phyloP scores from a whole-genome alignment of 53 echinoderm and acorn worm genomes.

The Patiria pectinifera region DNA sequence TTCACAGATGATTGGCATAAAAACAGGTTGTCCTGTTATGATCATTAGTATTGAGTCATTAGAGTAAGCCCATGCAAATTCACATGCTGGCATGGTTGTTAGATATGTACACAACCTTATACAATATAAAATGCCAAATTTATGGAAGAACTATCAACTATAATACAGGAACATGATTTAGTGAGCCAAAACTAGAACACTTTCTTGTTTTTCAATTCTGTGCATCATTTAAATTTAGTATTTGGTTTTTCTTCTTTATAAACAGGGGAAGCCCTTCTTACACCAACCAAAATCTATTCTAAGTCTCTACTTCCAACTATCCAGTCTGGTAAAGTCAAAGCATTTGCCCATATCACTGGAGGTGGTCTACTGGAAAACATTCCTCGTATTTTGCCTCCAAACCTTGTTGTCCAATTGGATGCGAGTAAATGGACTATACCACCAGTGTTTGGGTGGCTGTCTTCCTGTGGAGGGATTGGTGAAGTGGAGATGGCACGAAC shows the following conservation, averaged over 20 bases:
- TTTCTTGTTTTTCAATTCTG: background rate
- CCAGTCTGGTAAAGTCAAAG: conserved; percentile 82
- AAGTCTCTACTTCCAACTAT: conserved; percentile 89
- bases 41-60: too few relatives aligned
- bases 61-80: too few relatives aligned
- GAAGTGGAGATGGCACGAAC: conserved; percentile 97
- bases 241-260: background rate
- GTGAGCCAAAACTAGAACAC: too few relatives aligned
- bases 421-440: conserved; percentile 87
- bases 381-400: conserved; percentile 82
- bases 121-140: too few relatives aligned
- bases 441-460: conserved; percentile 97
- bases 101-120: too few relatives aligned
- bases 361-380: conserved; percentile 97
- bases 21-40: too few relatives aligned
- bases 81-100: too few relatives aligned
- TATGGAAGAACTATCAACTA: too few relatives aligned
- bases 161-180: too few relatives aligned
- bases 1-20: too few relatives aligned
- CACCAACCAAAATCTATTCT: conserved; percentile 96
- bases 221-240: background rate
- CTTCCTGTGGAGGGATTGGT: conserved; percentile 75
- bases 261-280: conserved; percentile 86
- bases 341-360: conserved; percentile 98
- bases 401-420: conserved; percentile 84